Base-by-base conservation (phyloP, 1,140 invertebrate species). In the Trachymyrmex septentrionalis region DNA sequence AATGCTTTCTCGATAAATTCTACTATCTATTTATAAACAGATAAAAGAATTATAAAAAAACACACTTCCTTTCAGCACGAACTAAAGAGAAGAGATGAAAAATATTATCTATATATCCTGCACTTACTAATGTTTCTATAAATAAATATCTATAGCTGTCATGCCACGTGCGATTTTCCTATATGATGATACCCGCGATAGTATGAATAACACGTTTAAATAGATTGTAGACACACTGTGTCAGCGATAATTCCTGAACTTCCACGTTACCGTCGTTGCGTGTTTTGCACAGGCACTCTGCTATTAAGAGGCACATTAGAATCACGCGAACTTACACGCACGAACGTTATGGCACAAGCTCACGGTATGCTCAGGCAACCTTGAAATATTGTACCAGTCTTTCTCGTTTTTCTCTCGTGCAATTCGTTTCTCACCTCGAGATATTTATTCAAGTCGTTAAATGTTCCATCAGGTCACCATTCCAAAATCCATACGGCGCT, bases 301-400 rank as follows among this genome's bases (percentile, higher is more conserved):
- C 82, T 73, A 59, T 75, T 85, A 50, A 89, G 64, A 78, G 53
- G 63, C 30, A 64, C 71, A 75, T 76, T 81, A 66, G 63, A 75
- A 71, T 34, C 88, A 90, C 88, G 88, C 88, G 57, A 89, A 73
- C 57, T 19, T 61, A 44, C 27, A 57, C 73, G 66, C 72, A 77
- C 63, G 53, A 38, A 44, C 4, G 24, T 82, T 72, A 30, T 12
- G 27, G 55, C 61, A 76, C 66, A 85, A 88, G 63, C 66, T 64
- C 53, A 81, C 75, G 61, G 75, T 55, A 53, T 14, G 67, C 57
- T 57, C 81, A 87, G 82, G 87, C 87, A 88, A 90, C 87, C 34
- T 90, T 88, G 87, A 88, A 90, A 78, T 75, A 50, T 84, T 38
- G 6, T 24, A 9, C 7, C 6, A 0, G 12, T 75, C 6, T 59